Evolutionary conservation across 2,113 vertebrate species (phyloP).

Genomic region (Abramis brama): DNA sequence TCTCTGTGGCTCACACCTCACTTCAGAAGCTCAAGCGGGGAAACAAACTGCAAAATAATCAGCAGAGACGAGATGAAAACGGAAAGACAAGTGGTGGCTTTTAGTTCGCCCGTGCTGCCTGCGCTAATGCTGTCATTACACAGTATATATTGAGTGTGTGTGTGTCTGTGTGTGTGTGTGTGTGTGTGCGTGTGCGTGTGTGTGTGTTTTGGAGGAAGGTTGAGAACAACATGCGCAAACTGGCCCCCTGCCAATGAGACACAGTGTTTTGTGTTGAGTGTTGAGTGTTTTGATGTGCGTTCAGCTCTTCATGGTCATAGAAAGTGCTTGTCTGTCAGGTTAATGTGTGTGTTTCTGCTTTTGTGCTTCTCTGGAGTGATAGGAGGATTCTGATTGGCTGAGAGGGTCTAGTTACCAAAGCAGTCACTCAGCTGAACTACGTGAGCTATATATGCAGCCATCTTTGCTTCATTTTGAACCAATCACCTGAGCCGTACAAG

Average conservation of each 20-base stretch:
- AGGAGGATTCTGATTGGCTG: neutral
- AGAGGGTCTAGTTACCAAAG: neutral
- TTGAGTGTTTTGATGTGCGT: slow-evolving; percentile 17
- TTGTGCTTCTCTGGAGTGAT: neutral
- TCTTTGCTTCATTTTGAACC: neutral
- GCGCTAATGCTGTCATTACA: slow-evolving; percentile 31
- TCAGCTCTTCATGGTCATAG: slow-evolving; percentile 18
- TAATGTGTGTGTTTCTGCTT: slow-evolving; percentile 13
- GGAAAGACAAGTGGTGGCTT: neutral
- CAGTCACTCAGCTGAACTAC: too few relatives aligned
- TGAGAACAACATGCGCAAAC: slow-evolving; percentile 25
- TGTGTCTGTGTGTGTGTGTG: slow-evolving; percentile 10
- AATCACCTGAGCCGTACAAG: neutral
- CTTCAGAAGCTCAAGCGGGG: slow-evolving; percentile 35
- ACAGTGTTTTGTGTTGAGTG: neutral
- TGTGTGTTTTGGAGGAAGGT: neutral
- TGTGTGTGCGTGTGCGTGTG: too few relatives aligned
- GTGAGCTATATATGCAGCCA: neutral
- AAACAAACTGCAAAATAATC: slow-evolving; percentile 39
- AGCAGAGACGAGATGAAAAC: slow-evolving; percentile 5
- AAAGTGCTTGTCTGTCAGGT: slow-evolving; percentile 8
- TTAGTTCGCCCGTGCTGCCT: neutral
- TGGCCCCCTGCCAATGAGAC: slow-evolving; percentile 28
- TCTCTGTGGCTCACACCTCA: slow-evolving; percentile 40
- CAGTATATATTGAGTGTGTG: neutral